phyloP scores from a whole-genome alignment of 2,797 vertebrate genomes.

The Pangasius djambal region DNA sequence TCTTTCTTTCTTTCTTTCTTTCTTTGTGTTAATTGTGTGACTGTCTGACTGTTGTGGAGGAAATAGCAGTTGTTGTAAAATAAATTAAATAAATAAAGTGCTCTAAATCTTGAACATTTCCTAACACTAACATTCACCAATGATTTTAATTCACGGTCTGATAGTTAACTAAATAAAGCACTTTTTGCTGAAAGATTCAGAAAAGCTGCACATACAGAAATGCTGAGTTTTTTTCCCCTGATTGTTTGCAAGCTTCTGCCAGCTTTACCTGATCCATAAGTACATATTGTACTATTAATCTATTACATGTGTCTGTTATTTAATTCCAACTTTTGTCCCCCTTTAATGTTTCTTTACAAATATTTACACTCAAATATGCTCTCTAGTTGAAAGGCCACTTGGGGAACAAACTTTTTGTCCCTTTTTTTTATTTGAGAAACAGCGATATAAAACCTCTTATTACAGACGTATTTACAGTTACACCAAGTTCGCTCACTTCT shows the following conservation, averaged over 20 bases:
- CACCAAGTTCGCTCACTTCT: background rate
- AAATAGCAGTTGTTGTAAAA: background rate
- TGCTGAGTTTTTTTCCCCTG: background rate
- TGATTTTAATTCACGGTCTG: no score
- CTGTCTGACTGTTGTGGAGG: constrained; percentile 19
- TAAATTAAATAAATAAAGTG: background rate
- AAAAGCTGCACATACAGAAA: no score
- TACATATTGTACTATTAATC: background rate
- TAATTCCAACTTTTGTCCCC: background rate
- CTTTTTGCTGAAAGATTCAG: background rate
- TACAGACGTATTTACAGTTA: constrained; percentile 2
- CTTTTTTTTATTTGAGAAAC: background rate
- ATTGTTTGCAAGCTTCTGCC: background rate
- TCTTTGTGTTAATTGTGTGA: background rate
- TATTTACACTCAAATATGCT: background rate
- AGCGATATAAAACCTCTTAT: background rate
- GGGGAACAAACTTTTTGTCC: background rate
- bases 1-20: background rate
- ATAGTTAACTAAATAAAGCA: background rate
- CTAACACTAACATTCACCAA: background rate
- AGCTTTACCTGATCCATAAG: background rate
- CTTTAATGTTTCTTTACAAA: background rate
- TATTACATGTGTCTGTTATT: no score
- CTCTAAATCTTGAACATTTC: background rate
- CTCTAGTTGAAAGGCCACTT: background rate